phyloP scores from a whole-genome alignment of 35 echinoderm and acorn worm species.

The Chiridota heheva region DNA sequence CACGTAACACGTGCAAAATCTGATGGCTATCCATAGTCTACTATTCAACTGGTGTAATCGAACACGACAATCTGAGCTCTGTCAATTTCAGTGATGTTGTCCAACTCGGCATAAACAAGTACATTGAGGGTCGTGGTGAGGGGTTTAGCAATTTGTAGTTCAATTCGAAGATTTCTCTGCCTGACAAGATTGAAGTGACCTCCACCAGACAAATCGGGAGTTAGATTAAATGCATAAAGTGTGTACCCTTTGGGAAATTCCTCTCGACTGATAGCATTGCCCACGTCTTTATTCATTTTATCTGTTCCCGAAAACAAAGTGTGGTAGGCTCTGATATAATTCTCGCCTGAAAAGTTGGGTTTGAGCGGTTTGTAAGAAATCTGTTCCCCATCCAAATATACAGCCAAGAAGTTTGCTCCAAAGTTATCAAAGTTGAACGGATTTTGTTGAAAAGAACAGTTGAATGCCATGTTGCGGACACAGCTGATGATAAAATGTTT shows the following conservation, averaged over 20 bases:
- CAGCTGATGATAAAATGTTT: not conserved
- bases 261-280: conserved; percentile 47
- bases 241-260: conserved; percentile 38
- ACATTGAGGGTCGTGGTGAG: conserved; percentile 31
- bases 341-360: too few species aligned
- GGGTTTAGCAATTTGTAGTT: conserved; percentile 33
- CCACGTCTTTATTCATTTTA: conserved; percentile 48
- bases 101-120: conserved; percentile 59
- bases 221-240: conserved; percentile 47
- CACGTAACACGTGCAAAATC: too few species aligned
- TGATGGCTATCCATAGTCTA: too few species aligned
- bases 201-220: conserved; percentile 33
- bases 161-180: conserved; percentile 57
- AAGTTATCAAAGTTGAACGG: conserved; percentile 14
- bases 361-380: too few species aligned
- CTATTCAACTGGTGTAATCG: conserved; percentile 42
- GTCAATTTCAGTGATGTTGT: conserved; percentile 57
- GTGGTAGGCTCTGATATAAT: too few species aligned
- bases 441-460: not conserved
- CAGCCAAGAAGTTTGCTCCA: not conserved
- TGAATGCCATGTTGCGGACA: conserved; percentile 4
- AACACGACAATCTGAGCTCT: conserved; percentile 40
- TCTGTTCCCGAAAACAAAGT: conserved; percentile 46
- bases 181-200: conserved; percentile 53
- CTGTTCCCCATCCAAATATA: too few species aligned